phyloP scores from a whole-genome alignment of 2,113 vertebrate genomes.

The Sialia sialis region DNA sequence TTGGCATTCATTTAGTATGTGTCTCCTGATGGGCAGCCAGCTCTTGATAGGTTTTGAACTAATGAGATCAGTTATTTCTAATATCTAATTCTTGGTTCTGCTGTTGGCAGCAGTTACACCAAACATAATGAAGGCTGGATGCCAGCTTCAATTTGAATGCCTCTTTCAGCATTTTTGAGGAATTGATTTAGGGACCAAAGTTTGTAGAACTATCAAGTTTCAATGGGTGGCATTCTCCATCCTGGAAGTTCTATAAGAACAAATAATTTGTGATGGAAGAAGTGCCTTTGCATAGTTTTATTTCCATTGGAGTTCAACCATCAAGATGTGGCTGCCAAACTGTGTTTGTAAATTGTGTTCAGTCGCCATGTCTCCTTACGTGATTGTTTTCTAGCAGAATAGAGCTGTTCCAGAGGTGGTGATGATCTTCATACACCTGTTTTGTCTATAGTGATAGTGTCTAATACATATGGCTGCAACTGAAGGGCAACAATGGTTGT shows the following conservation, averaged over 20 bases:
- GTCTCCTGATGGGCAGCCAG: constrained; percentile 17
- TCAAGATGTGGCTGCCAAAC: not conserved
- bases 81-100: constrained; percentile 27
- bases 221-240: not conserved
- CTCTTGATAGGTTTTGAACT: constrained; percentile 7
- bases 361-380: not conserved
- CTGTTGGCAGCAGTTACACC: not conserved
- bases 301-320: not conserved
- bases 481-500: not conserved
- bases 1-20: not conserved
- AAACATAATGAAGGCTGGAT: not conserved
- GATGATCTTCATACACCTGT: not conserved
- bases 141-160: not conserved
- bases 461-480: not conserved
- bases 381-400: not conserved
- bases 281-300: not conserved
- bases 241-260: not conserved
- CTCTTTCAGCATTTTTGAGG: not conserved
- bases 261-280: not conserved
- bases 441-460: not conserved
- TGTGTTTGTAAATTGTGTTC: not conserved
- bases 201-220: not conserved
- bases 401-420: not conserved
- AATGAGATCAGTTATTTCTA: constrained; percentile 41
- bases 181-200: not conserved